Conservation (phyloP, 2,113 vertebrate species). For the Piliocolobus tephrosceles region DNA sequence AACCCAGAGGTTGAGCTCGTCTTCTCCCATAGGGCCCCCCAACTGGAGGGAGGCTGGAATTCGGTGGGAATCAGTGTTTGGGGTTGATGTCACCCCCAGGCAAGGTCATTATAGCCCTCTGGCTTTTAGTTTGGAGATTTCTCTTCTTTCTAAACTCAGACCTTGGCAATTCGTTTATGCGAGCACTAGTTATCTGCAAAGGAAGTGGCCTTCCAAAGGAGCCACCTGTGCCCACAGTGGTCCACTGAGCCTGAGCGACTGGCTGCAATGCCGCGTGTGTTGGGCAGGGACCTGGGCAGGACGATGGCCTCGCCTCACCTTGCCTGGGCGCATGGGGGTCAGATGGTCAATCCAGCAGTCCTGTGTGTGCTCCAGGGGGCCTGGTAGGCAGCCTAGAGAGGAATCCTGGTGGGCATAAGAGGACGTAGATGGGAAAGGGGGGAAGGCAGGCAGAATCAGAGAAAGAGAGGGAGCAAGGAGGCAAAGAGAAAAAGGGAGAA, state of each 20-base stretch:
- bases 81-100: neutral
- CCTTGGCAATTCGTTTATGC: neutral
- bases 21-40: neutral
- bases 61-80: neutral
- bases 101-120: neutral
- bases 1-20: neutral
- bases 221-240: fast-evolving
- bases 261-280: neutral
- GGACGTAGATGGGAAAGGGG: neutral
- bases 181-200: neutral
- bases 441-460: neutral
- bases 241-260: neutral
- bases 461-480: neutral
- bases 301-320: fast-evolving
- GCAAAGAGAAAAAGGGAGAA: too few species aligned
- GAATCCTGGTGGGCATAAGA: neutral
- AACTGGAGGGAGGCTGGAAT: neutral
- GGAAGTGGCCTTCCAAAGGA: neutral
- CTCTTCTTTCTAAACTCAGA: neutral
- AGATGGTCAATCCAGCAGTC: too few species aligned
- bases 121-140: neutral
- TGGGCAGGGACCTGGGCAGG: neutral
- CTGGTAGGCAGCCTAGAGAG: neutral
- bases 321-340: fast-evolving
- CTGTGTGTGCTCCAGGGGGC: neutral